Base-by-base conservation (phyloP, 2,888 invertebrate genomes). In the Phortica okadai region DNA sequence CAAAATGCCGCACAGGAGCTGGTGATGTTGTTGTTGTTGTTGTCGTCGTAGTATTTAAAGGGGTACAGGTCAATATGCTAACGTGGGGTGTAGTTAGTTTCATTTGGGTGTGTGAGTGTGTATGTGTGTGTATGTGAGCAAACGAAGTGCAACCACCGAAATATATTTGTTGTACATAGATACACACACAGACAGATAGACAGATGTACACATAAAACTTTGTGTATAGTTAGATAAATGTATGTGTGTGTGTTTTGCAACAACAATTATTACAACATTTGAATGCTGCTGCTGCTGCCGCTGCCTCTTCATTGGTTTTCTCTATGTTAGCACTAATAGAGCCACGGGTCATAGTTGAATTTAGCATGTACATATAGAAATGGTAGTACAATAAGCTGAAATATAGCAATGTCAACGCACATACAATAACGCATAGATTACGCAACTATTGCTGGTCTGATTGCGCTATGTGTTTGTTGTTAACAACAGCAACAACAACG, bases 401-500 rank as follows among this genome's bases (percentile, higher is more conserved):
- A 59, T 33, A 33, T 25, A 16, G 16, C 59, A 59, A 21, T 44
- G 16, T 42, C 66, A n/a, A 66, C 50, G 33, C 44, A 42, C 72
- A 75, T 62, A 67, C 73, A 73, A 67, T 16, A 74, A 42, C 44
- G 50, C 50, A 64, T 54, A 74, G 74, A 64, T 62, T 72, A 72
- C 70, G 70, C 70, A 72, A 72, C 54, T 72, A 72, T 69, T 56
- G 54, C 70, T 64, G 74, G 58, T 42, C 50, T 10, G 67, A 10
- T 44, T n/a, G 41, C 16, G n/a, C 21, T 25, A 33, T 41, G 14
- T 25, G 8, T 33, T 54, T 42, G 58, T 42, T 41, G 41, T 50
- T 56, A 64, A 45, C 64, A 66, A 74, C 74, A 45, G 21, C 25
- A n/a, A 74, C 66, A 54, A 25, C 21, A 25, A 33, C 74, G 16